Evolutionary conservation across 1,140 invertebrate species (phyloP).

Genomic region (Nymphalis io): DNA sequence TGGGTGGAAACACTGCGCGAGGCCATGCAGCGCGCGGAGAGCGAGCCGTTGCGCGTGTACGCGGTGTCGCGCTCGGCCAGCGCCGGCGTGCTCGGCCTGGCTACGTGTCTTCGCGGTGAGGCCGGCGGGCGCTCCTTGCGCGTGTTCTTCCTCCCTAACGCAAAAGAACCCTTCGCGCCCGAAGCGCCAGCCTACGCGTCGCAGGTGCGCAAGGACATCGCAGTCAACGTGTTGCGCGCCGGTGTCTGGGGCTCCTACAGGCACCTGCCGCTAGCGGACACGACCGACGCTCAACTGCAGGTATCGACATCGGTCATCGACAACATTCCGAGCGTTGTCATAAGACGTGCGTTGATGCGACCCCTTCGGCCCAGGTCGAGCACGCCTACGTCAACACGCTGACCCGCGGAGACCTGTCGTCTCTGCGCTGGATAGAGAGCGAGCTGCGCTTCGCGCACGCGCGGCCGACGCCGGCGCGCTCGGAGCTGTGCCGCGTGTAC

Average conservation of each 20-base stretch:
- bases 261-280: constrained; percentile 86
- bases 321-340: no score
- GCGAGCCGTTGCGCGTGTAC: constrained; percentile 84
- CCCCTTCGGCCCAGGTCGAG: constrained; percentile 82
- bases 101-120: constrained; percentile 94
- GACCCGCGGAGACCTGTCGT: constrained; percentile 94
- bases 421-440: constrained; percentile 96
- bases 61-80: constrained; percentile 79
- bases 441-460: constrained; percentile 84
- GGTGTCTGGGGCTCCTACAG: constrained; percentile 92
- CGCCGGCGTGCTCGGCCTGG: constrained; percentile 92
- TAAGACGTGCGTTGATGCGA: no score
- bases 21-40: constrained; percentile 83
- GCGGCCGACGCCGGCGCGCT: constrained; percentile 45
- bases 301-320: constrained; percentile 19
- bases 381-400: constrained; percentile 97
- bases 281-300: constrained; percentile 83
- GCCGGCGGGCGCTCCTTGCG: constrained; percentile 88
- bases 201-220: constrained; percentile 88
- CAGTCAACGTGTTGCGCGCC: constrained; percentile 90
- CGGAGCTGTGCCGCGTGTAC: constrained; percentile 91
- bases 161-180: constrained; percentile 83
- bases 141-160: constrained; percentile 86
- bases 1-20: constrained; percentile 93
- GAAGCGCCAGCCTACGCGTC: constrained; percentile 81